These are phyloP conservation scores for Drosophila suzukii DNA, from an alignment of 1,140 invertebrate species.

Conservation along the genomic window DNA sequence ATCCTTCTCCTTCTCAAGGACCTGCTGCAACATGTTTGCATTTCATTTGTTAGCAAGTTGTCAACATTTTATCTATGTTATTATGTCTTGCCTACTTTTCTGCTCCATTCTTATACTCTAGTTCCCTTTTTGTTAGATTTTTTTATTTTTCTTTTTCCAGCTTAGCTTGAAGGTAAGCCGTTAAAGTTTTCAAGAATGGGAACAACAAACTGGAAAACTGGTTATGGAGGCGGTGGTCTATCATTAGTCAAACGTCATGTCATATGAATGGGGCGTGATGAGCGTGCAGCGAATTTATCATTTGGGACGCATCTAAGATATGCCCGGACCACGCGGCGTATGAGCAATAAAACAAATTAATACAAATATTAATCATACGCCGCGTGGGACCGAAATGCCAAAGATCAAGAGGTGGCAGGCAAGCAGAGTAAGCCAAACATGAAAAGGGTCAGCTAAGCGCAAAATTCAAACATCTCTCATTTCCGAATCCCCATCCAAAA, in stretches of 20 bases:
- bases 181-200: conserved; percentile 15
- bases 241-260: conserved; percentile 61
- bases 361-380: conserved; percentile 68
- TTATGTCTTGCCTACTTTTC: conserved; percentile 45
- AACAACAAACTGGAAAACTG: no score
- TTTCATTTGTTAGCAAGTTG: conserved; percentile 65
- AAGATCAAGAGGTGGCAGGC: conserved; percentile 8
- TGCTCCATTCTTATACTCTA: conserved; percentile 12
- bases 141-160: conserved; percentile 13
- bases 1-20: conserved; percentile 11
- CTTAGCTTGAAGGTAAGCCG: conserved; percentile 31
- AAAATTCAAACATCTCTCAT: conserved; percentile 19
- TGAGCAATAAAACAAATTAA: conserved; percentile 65
- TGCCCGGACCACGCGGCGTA: conserved; percentile 32
- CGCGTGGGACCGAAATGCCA: conserved; percentile 38
- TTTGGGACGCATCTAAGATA: conserved; percentile 44
- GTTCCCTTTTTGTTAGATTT: conserved; percentile 13
- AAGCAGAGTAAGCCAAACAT: conserved; percentile 10
- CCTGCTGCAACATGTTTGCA: conserved; percentile 61
- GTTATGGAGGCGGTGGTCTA: conserved; percentile 7
- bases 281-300: conserved; percentile 58
- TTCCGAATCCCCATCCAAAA: conserved; percentile 9
- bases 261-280: conserved; percentile 33
- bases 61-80: conserved; percentile 63
- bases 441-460: conserved; percentile 20